Percentiles rank a stretch among this genome's conserved stretches.
Conservation (phyloP, 2,888 invertebrate species). For the Metalampra italica region DNA sequence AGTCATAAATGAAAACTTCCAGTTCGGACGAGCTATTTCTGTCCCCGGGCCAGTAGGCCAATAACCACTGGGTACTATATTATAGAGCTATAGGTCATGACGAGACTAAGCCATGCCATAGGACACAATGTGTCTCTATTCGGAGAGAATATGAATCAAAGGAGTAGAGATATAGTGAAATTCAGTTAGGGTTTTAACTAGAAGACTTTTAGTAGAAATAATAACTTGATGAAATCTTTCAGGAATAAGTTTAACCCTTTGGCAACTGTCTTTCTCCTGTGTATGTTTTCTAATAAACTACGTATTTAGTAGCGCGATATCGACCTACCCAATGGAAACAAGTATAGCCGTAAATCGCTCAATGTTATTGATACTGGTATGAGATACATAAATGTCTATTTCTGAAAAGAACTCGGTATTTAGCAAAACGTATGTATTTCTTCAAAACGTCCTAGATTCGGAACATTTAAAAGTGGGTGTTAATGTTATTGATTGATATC, state of each 20-base stretch:
- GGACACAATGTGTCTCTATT: neutral
- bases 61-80: neutral
- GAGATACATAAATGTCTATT: neutral
- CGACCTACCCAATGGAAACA: no score
- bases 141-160: no score
- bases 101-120: neutral
- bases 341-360: neutral
- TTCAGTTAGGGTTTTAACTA: no score
- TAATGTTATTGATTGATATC: no score
- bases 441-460: neutral
- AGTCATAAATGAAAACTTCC: neutral
- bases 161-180: no score
- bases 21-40: neutral
- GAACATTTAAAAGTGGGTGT: no score
- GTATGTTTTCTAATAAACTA: no score
- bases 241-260: no score
- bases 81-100: neutral
- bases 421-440: neutral
- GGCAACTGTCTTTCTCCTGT: no score
- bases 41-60: neutral
- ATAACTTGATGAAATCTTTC: no score
- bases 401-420: neutral
- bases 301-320: no score
- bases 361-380: neutral
- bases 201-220: no score